These are phyloP conservation scores for Mythimna pallens DNA, from an alignment of 2,888 invertebrate genomes.

Conservation along the genomic window DNA sequence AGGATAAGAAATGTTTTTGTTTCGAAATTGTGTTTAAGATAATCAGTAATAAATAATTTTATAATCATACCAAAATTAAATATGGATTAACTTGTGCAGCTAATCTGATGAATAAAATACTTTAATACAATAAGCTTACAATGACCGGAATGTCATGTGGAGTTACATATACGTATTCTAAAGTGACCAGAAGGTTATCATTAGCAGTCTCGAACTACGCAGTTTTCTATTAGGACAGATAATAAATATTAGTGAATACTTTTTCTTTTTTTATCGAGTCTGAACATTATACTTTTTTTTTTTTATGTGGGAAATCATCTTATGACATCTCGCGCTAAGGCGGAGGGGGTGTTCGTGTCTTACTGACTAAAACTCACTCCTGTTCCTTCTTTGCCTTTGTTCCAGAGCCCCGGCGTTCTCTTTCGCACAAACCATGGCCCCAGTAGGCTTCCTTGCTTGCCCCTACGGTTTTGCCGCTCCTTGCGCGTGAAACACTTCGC, in stretches of 20 bases:
- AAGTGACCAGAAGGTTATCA: not conserved
- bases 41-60: slow-evolving; percentile 40
- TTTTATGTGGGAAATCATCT: no score
- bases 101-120: slow-evolving; percentile 31
- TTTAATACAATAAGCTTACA: slow-evolving; percentile 6
- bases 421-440: no score
- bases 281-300: not conserved
- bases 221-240: slow-evolving; percentile 10
- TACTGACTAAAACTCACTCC: no score
- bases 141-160: slow-evolving; percentile 19
- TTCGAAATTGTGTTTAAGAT: not conserved
- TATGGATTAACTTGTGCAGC: slow-evolving; percentile 19
- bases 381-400: no score
- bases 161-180: slow-evolving; percentile 1
- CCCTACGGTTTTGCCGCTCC: no score
- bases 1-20: slow-evolving; percentile 7
- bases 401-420: no score
- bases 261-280: not conserved
- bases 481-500: no score
- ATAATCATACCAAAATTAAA: slow-evolving; percentile 33
- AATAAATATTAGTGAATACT: not conserved
- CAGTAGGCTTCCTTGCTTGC: no score
- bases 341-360: no score
- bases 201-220: slow-evolving; percentile 2
- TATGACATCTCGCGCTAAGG: no score